Conservation (phyloP, 2,797 vertebrate genomes). For the Falco cherrug region DNA sequence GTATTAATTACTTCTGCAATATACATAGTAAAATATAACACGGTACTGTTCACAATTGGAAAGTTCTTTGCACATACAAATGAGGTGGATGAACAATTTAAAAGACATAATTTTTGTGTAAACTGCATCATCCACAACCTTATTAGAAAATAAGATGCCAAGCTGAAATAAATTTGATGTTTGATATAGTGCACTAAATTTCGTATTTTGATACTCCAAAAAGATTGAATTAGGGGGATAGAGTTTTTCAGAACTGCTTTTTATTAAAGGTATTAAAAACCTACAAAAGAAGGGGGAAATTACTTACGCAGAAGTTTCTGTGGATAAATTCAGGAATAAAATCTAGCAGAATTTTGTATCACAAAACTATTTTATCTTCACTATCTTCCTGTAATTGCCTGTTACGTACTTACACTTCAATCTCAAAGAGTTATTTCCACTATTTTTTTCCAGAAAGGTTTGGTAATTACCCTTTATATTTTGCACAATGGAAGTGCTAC, state of each 20-base stretch:
- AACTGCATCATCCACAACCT: neutral
- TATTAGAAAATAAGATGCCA: neutral
- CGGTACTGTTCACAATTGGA: neutral
- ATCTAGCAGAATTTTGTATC: neutral
- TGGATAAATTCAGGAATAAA: constrained; percentile 25
- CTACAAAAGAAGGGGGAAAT: neutral
- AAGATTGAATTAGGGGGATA: neutral
- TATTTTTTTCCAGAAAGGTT: neutral
- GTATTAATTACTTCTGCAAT: neutral
- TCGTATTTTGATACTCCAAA: neutral
- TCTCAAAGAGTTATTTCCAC: neutral
- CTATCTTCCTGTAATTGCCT: neutral
- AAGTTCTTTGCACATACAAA: neutral
- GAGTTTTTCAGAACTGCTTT: neutral
- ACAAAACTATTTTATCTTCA: neutral
- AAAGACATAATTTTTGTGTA: neutral
- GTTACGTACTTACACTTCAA: neutral
- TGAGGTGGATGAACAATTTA: neutral
- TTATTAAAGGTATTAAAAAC: neutral
- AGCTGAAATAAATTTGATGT: neutral
- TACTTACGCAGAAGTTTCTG: neutral
- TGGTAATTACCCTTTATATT: constrained; percentile 16
- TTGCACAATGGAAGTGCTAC: neutral
- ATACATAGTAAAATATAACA: neutral
- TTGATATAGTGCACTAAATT: neutral